phyloP scores from a whole-genome alignment of 2,797 vertebrate species.

The Mycteria americana region DNA sequence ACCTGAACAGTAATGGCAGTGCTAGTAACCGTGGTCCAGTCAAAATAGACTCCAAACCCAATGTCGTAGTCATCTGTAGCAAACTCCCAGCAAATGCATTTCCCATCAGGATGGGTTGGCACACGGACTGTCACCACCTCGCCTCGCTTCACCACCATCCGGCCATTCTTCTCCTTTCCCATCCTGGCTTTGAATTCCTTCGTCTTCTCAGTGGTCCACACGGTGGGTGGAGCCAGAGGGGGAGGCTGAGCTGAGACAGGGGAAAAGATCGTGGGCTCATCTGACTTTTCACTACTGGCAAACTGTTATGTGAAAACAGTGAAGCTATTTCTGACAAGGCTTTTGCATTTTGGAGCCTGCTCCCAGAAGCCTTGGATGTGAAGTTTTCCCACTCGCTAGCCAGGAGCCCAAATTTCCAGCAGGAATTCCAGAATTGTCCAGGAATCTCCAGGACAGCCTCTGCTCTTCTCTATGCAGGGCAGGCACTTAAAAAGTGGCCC shows the following conservation, averaged over 20 bases:
- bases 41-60: slow-evolving; percentile 97
- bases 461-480: background rate
- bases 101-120: slow-evolving; percentile 92
- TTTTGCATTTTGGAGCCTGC: background rate
- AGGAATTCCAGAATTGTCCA: background rate
- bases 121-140: slow-evolving; percentile 96
- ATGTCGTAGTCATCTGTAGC: slow-evolving; percentile 96
- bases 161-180: slow-evolving; percentile 86
- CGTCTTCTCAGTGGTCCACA: slow-evolving; percentile 88
- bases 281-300: background rate
- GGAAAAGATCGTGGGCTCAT: background rate
- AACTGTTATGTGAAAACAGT: background rate
- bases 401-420: background rate
- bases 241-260: slow-evolving; percentile 82
- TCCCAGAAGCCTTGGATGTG: background rate
- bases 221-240: slow-evolving; percentile 83
- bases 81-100: slow-evolving; percentile 96
- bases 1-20: slow-evolving; percentile 95
- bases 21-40: slow-evolving; percentile 92
- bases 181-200: slow-evolving; percentile 94
- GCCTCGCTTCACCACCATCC: slow-evolving; percentile 92
- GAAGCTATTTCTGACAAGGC: background rate
- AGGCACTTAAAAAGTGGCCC: background rate
- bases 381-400: background rate
- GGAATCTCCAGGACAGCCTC: background rate